phyloP scores from a whole-genome alignment of 2,797 vertebrate species.

The Balearica regulorum region DNA sequence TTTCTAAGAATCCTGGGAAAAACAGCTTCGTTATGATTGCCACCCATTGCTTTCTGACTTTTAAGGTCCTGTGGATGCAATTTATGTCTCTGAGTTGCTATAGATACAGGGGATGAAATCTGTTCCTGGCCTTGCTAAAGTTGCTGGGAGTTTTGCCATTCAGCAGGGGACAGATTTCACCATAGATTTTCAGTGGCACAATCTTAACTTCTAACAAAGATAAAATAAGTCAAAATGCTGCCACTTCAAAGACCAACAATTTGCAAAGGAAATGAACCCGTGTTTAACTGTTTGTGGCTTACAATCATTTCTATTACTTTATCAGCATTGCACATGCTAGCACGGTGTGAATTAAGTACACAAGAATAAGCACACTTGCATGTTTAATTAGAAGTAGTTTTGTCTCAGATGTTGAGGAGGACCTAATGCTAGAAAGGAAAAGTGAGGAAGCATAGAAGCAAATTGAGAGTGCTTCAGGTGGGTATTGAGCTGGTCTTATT shows the following conservation, averaged over 20 bases:
- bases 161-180: background rate
- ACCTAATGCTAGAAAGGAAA: background rate
- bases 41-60: slow-evolving; percentile 43
- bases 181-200: background rate
- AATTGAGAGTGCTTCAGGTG: background rate
- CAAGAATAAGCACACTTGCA: background rate
- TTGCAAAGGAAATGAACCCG: background rate
- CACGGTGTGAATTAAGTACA: background rate
- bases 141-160: background rate
- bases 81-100: slow-evolving; percentile 15
- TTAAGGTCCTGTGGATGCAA: background rate
- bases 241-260: background rate
- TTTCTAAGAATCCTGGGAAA: slow-evolving; percentile 61
- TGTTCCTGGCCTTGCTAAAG: background rate
- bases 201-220: background rate
- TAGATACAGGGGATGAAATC: background rate
- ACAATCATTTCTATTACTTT: background rate
- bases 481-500: slow-evolving; percentile 24
- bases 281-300: background rate
- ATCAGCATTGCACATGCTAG: background rate
- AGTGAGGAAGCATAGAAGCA: background rate
- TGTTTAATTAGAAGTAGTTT: background rate
- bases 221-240: background rate
- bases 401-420: background rate
- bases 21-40: slow-evolving; percentile 10